Evolutionary conservation across 2,797 vertebrate genomes (phyloP).

Genomic region (Fistularia commersonii): DNA sequence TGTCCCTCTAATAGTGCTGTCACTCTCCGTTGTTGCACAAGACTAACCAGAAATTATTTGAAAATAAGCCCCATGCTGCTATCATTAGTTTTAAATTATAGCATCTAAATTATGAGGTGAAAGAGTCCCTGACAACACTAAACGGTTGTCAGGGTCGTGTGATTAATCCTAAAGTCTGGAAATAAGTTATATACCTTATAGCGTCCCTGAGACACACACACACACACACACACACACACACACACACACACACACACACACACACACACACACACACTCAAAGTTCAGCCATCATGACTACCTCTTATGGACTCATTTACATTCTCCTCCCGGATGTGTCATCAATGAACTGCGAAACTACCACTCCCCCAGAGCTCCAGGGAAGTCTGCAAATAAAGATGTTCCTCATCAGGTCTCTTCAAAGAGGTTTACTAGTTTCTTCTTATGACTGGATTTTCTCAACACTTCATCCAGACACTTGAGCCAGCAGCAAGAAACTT

Average conservation of each 20-base stretch:
- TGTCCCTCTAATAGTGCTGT: no score
- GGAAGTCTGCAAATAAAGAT: conserved; percentile 27
- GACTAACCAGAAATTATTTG: no score
- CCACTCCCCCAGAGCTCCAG: not conserved
- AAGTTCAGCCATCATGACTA: conserved; percentile 15
- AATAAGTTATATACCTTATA: conserved; percentile 16
- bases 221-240: no score
- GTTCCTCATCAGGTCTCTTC: conserved; percentile 25
- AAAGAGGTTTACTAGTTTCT: conserved; percentile 24
- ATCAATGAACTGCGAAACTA: not conserved
- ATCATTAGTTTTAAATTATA: no score
- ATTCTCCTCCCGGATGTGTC: conserved; percentile 23
- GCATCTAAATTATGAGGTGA: no score
- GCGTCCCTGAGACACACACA: not conserved
- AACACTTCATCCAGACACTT: conserved; percentile 21
- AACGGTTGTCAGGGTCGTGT: not conserved
- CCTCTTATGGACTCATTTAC: conserved; percentile 12
- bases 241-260: no score
- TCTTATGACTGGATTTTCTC: conserved; percentile 35
- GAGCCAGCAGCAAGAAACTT: conserved; percentile 32
- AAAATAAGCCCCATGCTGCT: no score
- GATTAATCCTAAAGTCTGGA: conserved; percentile 11
- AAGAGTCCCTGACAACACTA: no score
- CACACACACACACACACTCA: conserved; percentile 1
- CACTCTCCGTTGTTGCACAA: no score